Conservation (phyloP, 2,113 vertebrate species). For the Litocranius walleri region DNA sequence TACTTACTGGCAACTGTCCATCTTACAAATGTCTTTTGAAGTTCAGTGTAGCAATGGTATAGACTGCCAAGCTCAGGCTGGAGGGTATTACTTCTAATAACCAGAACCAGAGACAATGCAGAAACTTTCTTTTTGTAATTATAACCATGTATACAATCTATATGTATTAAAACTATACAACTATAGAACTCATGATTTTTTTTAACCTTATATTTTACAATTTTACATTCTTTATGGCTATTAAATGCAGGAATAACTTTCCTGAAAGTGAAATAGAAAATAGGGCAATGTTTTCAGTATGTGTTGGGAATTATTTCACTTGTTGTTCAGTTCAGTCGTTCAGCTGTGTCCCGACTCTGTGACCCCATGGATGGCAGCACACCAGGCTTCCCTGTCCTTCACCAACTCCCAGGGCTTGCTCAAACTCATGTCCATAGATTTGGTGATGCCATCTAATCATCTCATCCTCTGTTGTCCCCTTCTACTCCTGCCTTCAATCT, state of each 20-base stretch:
- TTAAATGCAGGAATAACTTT: not conserved
- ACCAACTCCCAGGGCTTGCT: not conserved
- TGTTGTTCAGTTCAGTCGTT: not conserved
- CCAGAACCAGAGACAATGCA: not conserved
- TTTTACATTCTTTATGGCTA: not conserved
- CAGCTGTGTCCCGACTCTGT: not conserved
- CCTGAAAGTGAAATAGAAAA: not conserved
- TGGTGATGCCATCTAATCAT: not conserved
- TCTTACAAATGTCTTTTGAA: not conserved
- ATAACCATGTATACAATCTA: not conserved
- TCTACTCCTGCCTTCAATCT: not conserved
- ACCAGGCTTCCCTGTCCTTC: not conserved
- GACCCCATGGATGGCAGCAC: not conserved
- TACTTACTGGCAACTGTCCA: constrained; percentile 1
- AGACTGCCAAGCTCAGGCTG: not conserved
- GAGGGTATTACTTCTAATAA: not conserved
- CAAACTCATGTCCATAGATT: not conserved
- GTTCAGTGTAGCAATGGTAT: not conserved
- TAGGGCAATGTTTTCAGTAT: not conserved
- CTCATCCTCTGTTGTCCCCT: not conserved
- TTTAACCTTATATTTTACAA: not conserved
- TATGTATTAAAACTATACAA: not conserved
- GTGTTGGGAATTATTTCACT: not conserved
- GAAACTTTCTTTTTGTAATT: not conserved
- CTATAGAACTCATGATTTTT: not conserved